phyloP scores from a whole-genome alignment of 2,113 vertebrate species.

The Psammodynastes pulverulentus region DNA sequence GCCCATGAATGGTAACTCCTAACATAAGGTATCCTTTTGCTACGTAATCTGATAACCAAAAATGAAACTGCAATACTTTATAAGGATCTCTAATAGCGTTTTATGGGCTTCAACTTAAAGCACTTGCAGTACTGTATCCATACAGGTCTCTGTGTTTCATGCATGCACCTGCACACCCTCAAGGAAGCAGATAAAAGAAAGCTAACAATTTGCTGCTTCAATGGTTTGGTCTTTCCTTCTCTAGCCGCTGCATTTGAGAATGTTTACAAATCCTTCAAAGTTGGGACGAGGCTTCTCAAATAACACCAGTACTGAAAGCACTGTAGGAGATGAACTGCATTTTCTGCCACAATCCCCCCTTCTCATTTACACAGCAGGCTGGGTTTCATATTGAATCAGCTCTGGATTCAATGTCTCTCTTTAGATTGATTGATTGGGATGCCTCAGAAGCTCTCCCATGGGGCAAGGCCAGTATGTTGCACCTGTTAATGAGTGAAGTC shows the following conservation, averaged over 20 bases:
- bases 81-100: background rate
- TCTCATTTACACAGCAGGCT: background rate
- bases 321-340: background rate
- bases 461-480: background rate
- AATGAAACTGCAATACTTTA: background rate
- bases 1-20: background rate
- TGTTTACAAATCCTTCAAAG: background rate
- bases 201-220: background rate
- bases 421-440: background rate
- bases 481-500: conserved; percentile 30
- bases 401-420: background rate
- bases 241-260: background rate
- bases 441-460: background rate
- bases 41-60: background rate
- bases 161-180: background rate
- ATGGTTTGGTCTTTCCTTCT: background rate
- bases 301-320: background rate
- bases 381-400: background rate
- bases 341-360: background rate
- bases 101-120: background rate
- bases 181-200: background rate
- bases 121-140: background rate
- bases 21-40: background rate
- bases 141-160: background rate
- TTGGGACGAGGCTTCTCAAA: background rate